Conservation (phyloP, 2,888 invertebrate species). For the Octonoba sinensis region DNA sequence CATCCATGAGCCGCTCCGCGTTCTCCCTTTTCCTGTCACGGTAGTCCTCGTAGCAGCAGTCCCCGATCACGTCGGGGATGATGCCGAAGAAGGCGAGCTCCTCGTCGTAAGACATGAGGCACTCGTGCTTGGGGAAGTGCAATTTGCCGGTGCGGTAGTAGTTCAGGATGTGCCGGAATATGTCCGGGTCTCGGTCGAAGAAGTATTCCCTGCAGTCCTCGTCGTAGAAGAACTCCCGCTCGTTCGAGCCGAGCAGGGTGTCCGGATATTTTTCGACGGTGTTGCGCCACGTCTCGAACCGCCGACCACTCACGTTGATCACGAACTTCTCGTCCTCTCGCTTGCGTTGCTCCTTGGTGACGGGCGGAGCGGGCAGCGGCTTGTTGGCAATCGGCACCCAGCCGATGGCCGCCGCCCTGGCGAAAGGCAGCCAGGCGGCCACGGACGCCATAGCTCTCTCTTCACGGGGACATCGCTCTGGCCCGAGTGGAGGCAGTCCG, state of each 20-base stretch:
- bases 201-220: conserved; percentile 98
- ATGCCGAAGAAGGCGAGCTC: conserved; percentile 99
- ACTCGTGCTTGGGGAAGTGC: conserved; percentile 99
- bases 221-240: conserved; percentile 99
- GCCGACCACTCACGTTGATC: conserved; percentile 93
- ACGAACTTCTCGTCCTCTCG: conserved; percentile 91
- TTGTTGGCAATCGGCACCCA: conserved; percentile 99
- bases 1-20: conserved; percentile 97
- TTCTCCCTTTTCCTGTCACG: conserved; percentile 98
- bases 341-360: conserved; percentile 89
- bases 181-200: conserved; percentile 99
- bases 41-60: conserved; percentile 99
- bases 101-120: conserved; percentile 98
- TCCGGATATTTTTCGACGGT: conserved; percentile 99
- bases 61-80: conserved; percentile 94
- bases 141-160: conserved; percentile 99
- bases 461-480: conserved; percentile 38
- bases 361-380: conserved; percentile 95
- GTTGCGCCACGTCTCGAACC: conserved; percentile 99
- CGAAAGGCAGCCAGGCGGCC: conserved; percentile 99
- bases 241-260: conserved; percentile 95
- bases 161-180: conserved; percentile 97
- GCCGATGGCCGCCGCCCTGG: conserved; percentile 99
- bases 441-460: conserved; percentile 91
- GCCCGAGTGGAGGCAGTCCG: conserved; percentile 18